Evolutionary conservation across 2,888 invertebrate genomes (phyloP).

Genomic region (Lepidocyrtoides sp.): DNA sequence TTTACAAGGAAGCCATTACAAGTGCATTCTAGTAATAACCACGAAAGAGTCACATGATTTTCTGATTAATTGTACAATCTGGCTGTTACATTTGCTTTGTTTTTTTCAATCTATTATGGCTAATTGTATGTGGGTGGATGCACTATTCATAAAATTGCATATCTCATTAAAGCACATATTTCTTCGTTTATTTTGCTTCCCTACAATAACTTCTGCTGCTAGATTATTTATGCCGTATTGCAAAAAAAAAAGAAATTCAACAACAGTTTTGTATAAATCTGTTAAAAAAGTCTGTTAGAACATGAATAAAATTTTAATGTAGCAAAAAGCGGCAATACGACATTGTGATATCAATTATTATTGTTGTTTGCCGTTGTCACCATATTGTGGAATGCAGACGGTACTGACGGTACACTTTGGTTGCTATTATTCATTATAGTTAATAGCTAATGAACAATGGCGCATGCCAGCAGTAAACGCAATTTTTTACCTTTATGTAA

Average conservation of each 20-base stretch:
- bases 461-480: neutral
- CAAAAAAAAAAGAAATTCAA: neutral
- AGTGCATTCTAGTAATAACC: neutral
- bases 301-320: no score
- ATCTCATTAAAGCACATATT: neutral
- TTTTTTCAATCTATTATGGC: neutral
- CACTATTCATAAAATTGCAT: neutral
- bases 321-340: no score
- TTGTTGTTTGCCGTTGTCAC: neutral
- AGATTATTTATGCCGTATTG: no score
- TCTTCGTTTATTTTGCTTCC: neutral
- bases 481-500: neutral
- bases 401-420: neutral
- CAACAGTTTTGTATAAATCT: neutral
- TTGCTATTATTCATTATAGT: neutral
- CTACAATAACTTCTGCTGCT: neutral
- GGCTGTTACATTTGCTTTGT: neutral
- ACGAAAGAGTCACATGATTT: conserved; percentile 30
- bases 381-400: neutral
- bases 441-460: neutral
- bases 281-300: no score
- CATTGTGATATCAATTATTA: neutral
- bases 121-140: neutral
- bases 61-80: neutral
- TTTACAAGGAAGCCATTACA: neutral